A percentile compares a stretch with the other conserved stretches of the same genome.
Evolutionary conservation across 2,888 invertebrate genomes (phyloP).

Genomic region (Drosophila leonis): DNA sequence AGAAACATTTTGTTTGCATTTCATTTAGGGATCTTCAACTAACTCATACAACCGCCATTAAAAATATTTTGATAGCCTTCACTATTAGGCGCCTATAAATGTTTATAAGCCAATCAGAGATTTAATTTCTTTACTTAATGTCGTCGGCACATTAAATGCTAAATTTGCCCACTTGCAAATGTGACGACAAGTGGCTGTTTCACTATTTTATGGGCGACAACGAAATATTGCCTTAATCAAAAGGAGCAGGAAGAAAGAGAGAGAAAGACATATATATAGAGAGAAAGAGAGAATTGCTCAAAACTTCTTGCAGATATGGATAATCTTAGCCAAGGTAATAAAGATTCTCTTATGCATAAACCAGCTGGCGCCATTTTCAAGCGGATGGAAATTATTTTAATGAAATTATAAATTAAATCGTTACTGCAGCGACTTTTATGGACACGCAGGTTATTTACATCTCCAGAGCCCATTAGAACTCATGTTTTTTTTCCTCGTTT

Average conservation of each 20-base stretch:
- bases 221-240: slow-evolving; percentile 25
- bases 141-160: slow-evolving; percentile 29
- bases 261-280: not conserved
- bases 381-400: slow-evolving; percentile 47
- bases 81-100: slow-evolving; percentile 57
- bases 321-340: slow-evolving; percentile 17
- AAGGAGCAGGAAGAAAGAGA: not conserved
- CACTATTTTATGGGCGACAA: slow-evolving; percentile 35
- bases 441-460: slow-evolving; percentile 26
- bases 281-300: not conserved
- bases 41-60: not conserved
- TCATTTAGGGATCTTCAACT: not conserved
- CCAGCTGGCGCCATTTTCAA: slow-evolving; percentile 62
- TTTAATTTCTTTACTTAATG: slow-evolving; percentile 29
- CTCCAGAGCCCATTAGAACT: slow-evolving; percentile 11
- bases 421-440: slow-evolving; percentile 56
- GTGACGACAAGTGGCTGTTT: slow-evolving; percentile 43
- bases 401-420: slow-evolving; percentile 67
- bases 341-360: slow-evolving; percentile 21
- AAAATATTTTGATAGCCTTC: slow-evolving; percentile 60
- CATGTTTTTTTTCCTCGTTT: slow-evolving; percentile 13
- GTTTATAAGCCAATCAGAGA: slow-evolving; percentile 25
- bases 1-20: not conserved
- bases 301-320: not conserved
- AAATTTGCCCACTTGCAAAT: slow-evolving; percentile 29